Evolutionary conservation across 2,797 vertebrate genomes (phyloP).

Genomic region (Epinephelus coioides): DNA sequence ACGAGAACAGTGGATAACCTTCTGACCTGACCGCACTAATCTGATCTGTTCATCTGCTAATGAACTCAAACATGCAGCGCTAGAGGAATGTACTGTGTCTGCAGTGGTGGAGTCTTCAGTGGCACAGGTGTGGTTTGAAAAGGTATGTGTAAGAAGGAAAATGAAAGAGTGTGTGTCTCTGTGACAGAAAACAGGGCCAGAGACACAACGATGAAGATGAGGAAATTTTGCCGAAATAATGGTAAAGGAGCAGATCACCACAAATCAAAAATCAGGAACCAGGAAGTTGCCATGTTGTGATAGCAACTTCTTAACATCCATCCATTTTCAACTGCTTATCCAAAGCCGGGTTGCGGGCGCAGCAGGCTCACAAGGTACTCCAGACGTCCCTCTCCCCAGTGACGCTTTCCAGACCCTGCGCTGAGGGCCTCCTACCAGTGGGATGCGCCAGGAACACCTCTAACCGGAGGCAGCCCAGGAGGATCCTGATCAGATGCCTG

Average conservation of each 20-base stretch:
- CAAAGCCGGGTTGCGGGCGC: too few species aligned
- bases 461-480: too few species aligned
- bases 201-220: neutral
- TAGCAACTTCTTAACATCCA: too few species aligned
- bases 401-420: too few species aligned
- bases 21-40: constrained; percentile 37
- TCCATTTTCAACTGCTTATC: too few species aligned
- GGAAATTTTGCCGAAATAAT: neutral
- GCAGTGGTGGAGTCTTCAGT: neutral
- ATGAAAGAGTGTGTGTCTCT: neutral
- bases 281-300: too few species aligned
- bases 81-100: constrained; percentile 11
- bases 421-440: too few species aligned
- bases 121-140: constrained; percentile 7
- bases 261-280: neutral
- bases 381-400: too few species aligned
- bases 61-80: constrained; percentile 1
- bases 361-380: too few species aligned
- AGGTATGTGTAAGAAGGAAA: constrained; percentile 16
- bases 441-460: too few species aligned
- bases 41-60: constrained; percentile 44
- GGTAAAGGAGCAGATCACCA: too few species aligned
- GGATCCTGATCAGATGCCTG: too few species aligned
- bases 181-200: neutral
- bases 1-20: constrained; percentile 39